Conservation (phyloP, 1,140 invertebrate genomes). For the Rhagoletis pomonella region DNA sequence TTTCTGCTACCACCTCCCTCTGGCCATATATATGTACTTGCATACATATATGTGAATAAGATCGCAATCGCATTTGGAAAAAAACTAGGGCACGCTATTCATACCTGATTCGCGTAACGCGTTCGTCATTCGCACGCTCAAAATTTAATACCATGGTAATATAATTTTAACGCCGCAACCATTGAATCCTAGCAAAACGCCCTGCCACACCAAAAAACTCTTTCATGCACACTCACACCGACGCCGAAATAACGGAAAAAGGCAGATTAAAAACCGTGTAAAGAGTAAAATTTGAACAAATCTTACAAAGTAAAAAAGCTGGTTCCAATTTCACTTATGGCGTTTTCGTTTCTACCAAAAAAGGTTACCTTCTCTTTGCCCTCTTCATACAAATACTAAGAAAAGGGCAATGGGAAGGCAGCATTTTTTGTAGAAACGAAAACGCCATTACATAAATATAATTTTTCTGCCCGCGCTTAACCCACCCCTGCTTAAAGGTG, state of each 20-base stretch:
- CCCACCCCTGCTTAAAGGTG: background rate
- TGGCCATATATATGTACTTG: background rate
- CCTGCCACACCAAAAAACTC: background rate
- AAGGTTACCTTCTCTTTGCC: too few relatives aligned
- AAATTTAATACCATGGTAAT: conserved; percentile 36
- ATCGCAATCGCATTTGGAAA: background rate
- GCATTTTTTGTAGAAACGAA: too few relatives aligned
- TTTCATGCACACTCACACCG: background rate
- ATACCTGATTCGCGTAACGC: conserved; percentile 14
- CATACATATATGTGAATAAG: background rate
- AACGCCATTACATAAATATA: background rate
- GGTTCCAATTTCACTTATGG: conserved; percentile 19
- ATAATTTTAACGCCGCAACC: background rate
- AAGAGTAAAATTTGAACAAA: background rate
- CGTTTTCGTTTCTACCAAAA: too few relatives aligned
- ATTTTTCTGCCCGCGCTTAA: background rate
- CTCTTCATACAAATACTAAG: too few relatives aligned
- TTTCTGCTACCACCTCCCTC: too few relatives aligned
- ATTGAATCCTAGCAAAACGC: background rate
- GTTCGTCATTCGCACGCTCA: background rate
- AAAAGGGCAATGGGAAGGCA: too few relatives aligned
- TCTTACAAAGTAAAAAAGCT: background rate
- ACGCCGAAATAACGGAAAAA: background rate
- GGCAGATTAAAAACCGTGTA: background rate
- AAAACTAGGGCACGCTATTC: background rate